Base-by-base conservation (phyloP, 1,140 invertebrate genomes). In the Dreissena polymorpha region DNA sequence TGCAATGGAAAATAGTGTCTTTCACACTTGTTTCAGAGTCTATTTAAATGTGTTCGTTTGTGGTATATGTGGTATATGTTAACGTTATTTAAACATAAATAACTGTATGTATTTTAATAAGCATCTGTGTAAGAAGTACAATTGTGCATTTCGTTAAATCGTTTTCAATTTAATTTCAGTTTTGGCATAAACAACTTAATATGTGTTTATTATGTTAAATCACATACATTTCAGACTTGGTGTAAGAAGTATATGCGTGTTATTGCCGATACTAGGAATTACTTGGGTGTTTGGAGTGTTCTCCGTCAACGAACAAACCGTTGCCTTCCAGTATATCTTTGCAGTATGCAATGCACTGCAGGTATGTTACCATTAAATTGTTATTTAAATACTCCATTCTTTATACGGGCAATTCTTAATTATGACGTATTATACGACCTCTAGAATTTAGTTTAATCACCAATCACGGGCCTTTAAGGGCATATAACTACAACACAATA, bases 261-360 rank as follows among this genome's bases (percentile, higher is more conserved):
- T 87, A 7, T 53, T 87, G 29, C 87, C 87, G 1, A 86, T 94
- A 8, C 86, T 94, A 0, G 94, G 94, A 25, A 85, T 94, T 3
- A 93, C 94, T 0, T 94, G 94, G 94, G 90, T 94, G 6, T 92
- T 94, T 55, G 94, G 93, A 23, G 88, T 93, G 10, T 89, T 94
- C 55, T 92, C 93, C 13, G 88, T 94, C 18, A 93, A 93, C 71
- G 87, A 91, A 55, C 86, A 82, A n/a, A 83, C 91, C 49, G 71
- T 93, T 0, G 86, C 91, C 18, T 94, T 94, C 77, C 91, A 93
- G 55, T 94, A 94, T 85, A 77, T 94, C 50, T 94, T 94, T 88
- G 93, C 93, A 86, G 86, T 94, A 27, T 87, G 90, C 60, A 94
- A 93, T 84, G 93, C 93, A 21, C 84, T 94, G 0, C 87, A 88